These are phyloP conservation scores for Beris chalybata DNA, from an alignment of 2,888 invertebrate genomes.

Conservation along the genomic window DNA sequence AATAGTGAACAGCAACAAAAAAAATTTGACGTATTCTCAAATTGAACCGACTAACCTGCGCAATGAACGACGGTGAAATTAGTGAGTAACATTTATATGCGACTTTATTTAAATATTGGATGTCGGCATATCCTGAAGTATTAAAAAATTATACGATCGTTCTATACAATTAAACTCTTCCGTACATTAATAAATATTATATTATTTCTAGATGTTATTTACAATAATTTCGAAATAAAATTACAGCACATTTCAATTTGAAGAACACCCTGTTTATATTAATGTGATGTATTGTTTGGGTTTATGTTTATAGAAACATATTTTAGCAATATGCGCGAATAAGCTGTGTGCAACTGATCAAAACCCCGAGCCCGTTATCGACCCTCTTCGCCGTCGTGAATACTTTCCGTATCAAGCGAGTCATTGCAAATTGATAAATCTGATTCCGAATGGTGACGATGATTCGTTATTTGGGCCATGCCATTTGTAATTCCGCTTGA, in stretches of 20 bases:
- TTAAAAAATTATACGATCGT: too few relatives aligned
- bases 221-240: conserved; percentile 17
- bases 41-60: too few relatives aligned
- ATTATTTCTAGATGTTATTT: conserved; percentile 17
- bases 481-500: conserved; percentile 1
- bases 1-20: too few relatives aligned
- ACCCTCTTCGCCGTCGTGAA: conserved; percentile 51
- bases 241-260: conserved; percentile 23
- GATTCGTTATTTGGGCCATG: conserved; percentile 11
- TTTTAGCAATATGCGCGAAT: too few relatives aligned
- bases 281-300: too few relatives aligned
- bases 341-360: too few relatives aligned
- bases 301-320: too few relatives aligned
- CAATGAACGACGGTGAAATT: too few relatives aligned
- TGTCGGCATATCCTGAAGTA: too few relatives aligned
- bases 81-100: too few relatives aligned
- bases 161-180: neutral
- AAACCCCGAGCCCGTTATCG: neutral
- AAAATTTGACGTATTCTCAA: too few relatives aligned
- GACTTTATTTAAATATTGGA: too few relatives aligned
- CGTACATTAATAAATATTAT: conserved; percentile 15
- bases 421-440: conserved; percentile 56
- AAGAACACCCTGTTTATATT: conserved; percentile 30
- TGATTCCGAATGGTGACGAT: conserved; percentile 48
- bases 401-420: conserved; percentile 53